phyloP scores from a whole-genome alignment of 2,113 vertebrate species.

The Ifrita kowaldi region DNA sequence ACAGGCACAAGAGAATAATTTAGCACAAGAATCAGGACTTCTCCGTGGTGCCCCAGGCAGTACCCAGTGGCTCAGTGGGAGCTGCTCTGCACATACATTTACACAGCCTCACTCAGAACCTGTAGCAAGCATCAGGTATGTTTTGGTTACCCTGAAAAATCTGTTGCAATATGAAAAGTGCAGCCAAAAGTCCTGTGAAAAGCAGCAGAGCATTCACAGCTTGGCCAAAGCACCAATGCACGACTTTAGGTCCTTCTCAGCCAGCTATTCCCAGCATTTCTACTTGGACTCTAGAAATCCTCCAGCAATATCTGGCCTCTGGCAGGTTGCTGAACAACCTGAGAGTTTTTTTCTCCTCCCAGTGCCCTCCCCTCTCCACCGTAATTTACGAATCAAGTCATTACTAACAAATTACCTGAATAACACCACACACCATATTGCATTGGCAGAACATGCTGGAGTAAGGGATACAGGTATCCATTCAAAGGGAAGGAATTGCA shows the following conservation, averaged over 20 bases:
- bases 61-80: neutral
- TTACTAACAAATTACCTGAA: neutral
- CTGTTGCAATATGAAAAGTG: neutral
- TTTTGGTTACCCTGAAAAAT: neutral
- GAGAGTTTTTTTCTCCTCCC: neutral
- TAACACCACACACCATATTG: neutral
- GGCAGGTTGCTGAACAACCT: neutral
- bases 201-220: neutral
- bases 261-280: neutral
- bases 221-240: neutral
- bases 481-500: neutral
- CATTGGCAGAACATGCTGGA: neutral
- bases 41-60: conserved; percentile 8
- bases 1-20: neutral
- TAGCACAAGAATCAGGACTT: conserved; percentile 13
- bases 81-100: neutral
- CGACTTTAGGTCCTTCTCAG: neutral
- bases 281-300: neutral
- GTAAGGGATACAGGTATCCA: neutral
- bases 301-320: neutral
- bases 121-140: neutral
- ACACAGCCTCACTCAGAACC: neutral
- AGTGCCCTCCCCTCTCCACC: neutral
- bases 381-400: neutral
- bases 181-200: neutral